Percentiles rank a stretch among this genome's conserved stretches.
Conservation (phyloP, 2,797 vertebrate genomes). For the Loris lydekkerianus region DNA sequence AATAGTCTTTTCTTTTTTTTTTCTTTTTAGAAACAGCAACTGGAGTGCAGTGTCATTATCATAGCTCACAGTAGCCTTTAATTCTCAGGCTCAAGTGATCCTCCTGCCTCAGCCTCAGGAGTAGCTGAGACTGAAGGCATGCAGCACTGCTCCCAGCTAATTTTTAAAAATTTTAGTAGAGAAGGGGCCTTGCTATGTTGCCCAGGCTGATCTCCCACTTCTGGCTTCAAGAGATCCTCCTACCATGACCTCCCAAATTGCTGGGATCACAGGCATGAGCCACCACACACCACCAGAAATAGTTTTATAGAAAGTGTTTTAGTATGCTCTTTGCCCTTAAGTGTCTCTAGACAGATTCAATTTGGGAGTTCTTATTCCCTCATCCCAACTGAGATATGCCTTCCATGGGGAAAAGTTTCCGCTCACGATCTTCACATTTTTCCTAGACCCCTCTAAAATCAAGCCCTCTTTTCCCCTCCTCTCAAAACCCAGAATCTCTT, state of each 20-base stretch:
- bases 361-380: background rate
- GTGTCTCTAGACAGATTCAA: background rate
- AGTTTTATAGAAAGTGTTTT: background rate
- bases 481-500: background rate
- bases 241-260: no score
- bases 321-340: background rate
- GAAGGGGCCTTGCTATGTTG: no score
- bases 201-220: no score
- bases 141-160: background rate
- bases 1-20: background rate
- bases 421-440: background rate
- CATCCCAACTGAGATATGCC: background rate
- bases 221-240: no score
- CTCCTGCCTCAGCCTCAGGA: background rate
- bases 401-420: background rate
- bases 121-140: background rate
- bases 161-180: background rate
- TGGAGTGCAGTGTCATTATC: no score
- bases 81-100: background rate
- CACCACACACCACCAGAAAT: background rate
- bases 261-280: background rate
- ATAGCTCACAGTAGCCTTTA: no score
- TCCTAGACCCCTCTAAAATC: background rate
- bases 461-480: background rate
- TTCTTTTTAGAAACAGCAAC: background rate